Evolutionary conservation across 1,140 invertebrate species (phyloP).

Genomic region (Zaprionus davidi): DNA sequence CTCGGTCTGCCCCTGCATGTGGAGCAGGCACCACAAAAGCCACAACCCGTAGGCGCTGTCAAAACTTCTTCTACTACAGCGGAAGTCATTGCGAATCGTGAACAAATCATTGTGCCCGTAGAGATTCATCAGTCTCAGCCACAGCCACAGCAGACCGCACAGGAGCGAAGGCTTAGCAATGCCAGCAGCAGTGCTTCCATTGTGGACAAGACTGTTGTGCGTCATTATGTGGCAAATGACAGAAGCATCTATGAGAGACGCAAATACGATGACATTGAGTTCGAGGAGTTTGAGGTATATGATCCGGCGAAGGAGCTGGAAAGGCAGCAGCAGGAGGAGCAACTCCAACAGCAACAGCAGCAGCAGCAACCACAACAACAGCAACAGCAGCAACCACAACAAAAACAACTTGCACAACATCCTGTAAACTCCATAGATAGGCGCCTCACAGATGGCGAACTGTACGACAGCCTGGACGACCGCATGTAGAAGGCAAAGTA

Average conservation of each 20-base stretch:
- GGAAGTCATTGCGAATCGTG: constrained; percentile 33
- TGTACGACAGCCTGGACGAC: constrained; percentile 78
- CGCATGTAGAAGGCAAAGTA: constrained; percentile 57
- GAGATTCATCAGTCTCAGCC: constrained; percentile 57
- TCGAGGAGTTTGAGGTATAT: constrained; percentile 91
- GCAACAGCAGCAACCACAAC: constrained; percentile 26
- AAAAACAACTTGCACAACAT: constrained; percentile 10
- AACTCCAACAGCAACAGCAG: constrained; percentile 11
- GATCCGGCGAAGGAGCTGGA: constrained; percentile 72
- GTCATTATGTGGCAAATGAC: constrained; percentile 84
- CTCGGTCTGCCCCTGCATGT: background rate
- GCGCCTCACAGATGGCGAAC: constrained; percentile 57
- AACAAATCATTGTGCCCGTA: constrained; percentile 76
- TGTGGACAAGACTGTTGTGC: constrained; percentile 75
- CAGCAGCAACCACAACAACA: constrained; percentile 20
- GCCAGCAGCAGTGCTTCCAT: constrained; percentile 67
- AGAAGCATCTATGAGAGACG: constrained; percentile 85
- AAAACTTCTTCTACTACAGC: constrained; percentile 38
- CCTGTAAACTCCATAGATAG: constrained; percentile 14
- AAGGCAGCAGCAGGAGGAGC: constrained; percentile 30
- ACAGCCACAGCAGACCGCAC: constrained; percentile 24
- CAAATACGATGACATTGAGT: constrained; percentile 92
- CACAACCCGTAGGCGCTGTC: constrained; percentile 8
- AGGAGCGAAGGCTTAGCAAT: constrained; percentile 65
- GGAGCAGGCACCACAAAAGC: background rate